phyloP scores from a whole-genome alignment of 2,888 invertebrate genomes.

The Spatulosminthurus flaviceps region DNA sequence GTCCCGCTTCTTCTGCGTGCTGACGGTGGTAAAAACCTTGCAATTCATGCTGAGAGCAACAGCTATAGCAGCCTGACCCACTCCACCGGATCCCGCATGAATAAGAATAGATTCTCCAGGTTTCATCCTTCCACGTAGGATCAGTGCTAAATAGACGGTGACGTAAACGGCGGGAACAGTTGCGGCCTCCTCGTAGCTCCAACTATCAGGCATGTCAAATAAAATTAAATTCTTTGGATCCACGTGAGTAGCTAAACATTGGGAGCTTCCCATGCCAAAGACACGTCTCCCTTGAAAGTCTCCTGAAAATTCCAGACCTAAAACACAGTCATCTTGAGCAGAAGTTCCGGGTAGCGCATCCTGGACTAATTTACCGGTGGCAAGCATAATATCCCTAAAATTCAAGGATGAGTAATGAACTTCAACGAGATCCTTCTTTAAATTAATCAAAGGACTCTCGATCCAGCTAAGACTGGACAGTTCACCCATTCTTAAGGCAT shows the following conservation, averaged over 20 bases:
- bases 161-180: conserved; percentile 75
- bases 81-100: conserved; percentile 76
- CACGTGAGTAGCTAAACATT: conserved; percentile 70
- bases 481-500: no score
- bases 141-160: conserved; percentile 74
- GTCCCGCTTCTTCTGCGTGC: conserved; percentile 79
- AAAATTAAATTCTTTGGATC: conserved; percentile 68
- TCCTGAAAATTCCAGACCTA: conserved; percentile 73
- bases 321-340: conserved; percentile 72
- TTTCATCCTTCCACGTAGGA: conserved; percentile 70
- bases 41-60: conserved; percentile 75
- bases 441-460: no score
- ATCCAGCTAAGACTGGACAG: no score
- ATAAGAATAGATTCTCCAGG: conserved; percentile 68
- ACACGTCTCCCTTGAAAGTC: conserved; percentile 66
- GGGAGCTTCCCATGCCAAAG: conserved; percentile 68
- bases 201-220: conserved; percentile 72
- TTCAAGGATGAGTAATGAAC: conserved; percentile 84
- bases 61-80: conserved; percentile 82
- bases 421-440: conserved; percentile 37
- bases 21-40: conserved; percentile 77
- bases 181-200: conserved; percentile 74
- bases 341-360: conserved; percentile 71
- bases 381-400: conserved; percentile 94
- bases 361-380: conserved; percentile 85